These are phyloP conservation scores for Gasterosteus nipponicus DNA, from an alignment of 2,113 vertebrate species.

Conservation along the genomic window DNA sequence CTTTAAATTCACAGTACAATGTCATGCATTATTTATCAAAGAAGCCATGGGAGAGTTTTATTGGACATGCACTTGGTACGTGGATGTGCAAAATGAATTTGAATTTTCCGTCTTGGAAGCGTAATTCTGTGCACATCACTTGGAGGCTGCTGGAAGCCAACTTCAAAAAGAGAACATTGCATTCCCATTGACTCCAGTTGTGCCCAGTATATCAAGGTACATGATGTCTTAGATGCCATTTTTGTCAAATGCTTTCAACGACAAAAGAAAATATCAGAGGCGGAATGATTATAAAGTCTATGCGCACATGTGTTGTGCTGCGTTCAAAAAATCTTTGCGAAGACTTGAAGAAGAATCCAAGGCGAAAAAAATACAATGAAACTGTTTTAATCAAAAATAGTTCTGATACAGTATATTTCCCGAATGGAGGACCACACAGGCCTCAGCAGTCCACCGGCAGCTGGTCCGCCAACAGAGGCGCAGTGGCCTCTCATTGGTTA, in stretches of 20 bases:
- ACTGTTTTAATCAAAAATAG: no score
- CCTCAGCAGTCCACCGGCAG: no score
- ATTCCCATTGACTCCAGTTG: background rate
- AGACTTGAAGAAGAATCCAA: no score
- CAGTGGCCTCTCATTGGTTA: no score
- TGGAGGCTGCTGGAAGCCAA: background rate
- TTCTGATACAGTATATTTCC: no score
- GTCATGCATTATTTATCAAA: slow-evolving; percentile 1
- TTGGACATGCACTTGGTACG: background rate
- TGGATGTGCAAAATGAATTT: background rate
- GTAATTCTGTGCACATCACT: background rate
- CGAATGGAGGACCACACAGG: no score
- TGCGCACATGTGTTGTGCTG: no score
- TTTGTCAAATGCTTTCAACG: background rate
- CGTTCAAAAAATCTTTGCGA: no score
- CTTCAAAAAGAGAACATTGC: background rate
- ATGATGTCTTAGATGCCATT: background rate
- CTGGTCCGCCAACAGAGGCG: no score
- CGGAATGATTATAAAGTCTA: background rate
- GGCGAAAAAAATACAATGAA: no score
- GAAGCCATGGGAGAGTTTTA: background rate
- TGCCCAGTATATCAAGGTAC: background rate
- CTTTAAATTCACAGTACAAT: background rate
- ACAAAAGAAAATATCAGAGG: background rate
- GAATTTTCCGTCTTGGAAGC: background rate